Conservation (phyloP, 2,113 vertebrate species). For the Apus apus region DNA sequence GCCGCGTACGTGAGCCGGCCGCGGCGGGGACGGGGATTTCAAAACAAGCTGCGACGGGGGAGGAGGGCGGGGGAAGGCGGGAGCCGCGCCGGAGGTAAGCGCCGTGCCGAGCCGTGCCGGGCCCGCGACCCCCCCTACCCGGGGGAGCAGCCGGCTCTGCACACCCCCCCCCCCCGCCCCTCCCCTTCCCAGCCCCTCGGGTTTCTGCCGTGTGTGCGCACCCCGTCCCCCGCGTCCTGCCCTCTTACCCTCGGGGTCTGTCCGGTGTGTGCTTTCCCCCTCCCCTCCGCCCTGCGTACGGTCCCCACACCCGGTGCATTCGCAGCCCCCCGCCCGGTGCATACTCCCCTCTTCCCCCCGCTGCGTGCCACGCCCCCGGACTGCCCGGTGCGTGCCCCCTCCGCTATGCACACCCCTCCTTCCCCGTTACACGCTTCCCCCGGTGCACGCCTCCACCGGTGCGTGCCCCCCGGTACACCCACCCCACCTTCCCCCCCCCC, state of each 20-base stretch:
- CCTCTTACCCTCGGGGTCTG: background rate
- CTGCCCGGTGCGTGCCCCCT: too few relatives aligned
- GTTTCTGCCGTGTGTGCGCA: background rate
- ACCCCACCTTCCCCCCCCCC: too few relatives aligned
- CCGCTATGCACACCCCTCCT: too few relatives aligned
- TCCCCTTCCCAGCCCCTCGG: too few relatives aligned
- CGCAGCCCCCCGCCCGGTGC: background rate
- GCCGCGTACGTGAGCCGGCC: slow-evolving; percentile 20
- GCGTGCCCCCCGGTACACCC: too few relatives aligned
- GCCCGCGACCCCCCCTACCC: background rate
- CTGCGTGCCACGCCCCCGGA: too few relatives aligned
- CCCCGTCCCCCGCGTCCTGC: background rate
- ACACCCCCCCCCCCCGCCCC: too few relatives aligned
- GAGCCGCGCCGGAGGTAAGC: background rate
- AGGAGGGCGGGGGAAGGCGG: background rate
- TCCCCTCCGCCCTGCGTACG: too few relatives aligned
- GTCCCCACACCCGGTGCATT: too few relatives aligned
- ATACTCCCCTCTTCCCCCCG: too few relatives aligned
- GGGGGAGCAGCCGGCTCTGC: background rate
- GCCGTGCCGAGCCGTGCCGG: background rate
- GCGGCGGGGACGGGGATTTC: slow-evolving; percentile 15
- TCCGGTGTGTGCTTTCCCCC: background rate
- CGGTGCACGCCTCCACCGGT: too few relatives aligned
- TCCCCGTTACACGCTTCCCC: too few relatives aligned
- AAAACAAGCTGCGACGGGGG: slow-evolving; percentile 25